Evolutionary conservation across 2,113 vertebrate species (phyloP).

Genomic region (Cinclus cinclus): DNA sequence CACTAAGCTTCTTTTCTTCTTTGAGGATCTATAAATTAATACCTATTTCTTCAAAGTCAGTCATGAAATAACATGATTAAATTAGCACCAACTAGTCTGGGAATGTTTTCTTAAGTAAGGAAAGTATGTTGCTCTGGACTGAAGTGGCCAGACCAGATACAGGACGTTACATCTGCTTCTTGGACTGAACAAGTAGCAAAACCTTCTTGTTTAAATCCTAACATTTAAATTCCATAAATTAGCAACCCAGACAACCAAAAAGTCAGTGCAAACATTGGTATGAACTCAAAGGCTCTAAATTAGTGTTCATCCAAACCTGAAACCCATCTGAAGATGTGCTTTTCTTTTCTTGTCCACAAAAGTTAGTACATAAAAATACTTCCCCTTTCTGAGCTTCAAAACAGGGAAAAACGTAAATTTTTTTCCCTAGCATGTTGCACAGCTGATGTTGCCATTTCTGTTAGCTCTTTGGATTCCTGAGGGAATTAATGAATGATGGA

Average conservation of each 20-base stretch:
- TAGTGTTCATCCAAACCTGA: not conserved
- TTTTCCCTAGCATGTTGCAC: not conserved
- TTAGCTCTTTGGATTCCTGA: not conserved
- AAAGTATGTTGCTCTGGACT: not conserved
- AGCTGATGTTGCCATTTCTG: not conserved
- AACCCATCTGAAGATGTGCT: not conserved
- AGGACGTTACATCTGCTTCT: not conserved
- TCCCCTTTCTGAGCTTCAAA: not conserved
- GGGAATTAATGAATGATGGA: not conserved
- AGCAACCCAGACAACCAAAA: not conserved
- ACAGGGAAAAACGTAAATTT: accelerated
- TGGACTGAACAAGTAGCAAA: not conserved
- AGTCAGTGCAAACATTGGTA: not conserved
- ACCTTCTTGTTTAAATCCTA: not conserved
- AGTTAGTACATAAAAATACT: not conserved
- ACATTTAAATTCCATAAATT: not conserved
- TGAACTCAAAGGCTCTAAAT: not conserved
- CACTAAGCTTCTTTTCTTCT: not conserved
- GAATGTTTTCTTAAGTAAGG: not conserved
- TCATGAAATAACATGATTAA: not conserved
- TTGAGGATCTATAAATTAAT: not conserved
- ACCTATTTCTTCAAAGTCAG: not conserved
- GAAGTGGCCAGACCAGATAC: not conserved
- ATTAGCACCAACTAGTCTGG: not conserved
- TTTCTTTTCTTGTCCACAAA: not conserved